Base-by-base conservation (phyloP, 2,113 vertebrate genomes). In the Peromyscus polionotus region DNA sequence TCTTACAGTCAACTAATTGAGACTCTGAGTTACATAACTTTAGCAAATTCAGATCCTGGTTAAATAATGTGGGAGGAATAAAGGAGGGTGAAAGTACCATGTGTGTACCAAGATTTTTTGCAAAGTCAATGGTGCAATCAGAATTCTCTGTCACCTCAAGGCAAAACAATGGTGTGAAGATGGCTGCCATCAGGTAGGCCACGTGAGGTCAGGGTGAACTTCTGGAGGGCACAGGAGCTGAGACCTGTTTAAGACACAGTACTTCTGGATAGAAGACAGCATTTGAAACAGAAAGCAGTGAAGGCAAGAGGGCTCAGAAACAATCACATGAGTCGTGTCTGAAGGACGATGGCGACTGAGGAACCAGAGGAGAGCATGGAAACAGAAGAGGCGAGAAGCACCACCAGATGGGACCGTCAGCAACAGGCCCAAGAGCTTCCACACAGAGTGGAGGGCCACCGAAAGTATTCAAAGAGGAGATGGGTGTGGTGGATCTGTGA, bases 1-100 rank as follows among this genome's bases (percentile, higher is more conserved):
- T 87, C 42, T 57, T 87, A 61, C 19, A 94, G 45, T 67, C 14
- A 85, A 9, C 51, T 95, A 81, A 81, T 81, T 65, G 73, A 92
- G n/a, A 84, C 7, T 2, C 19, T 90, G 7, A 3, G 13, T 89
- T 36, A 61, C 8, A 72, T 63, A 59, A 61, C 39, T 90, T 92
- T 33, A 92, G 33, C 73, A 54, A 90, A 57, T 80, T 81, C 73
- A 95, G 79, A 92, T 59, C 9, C 22, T 90, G n/a, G 48, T 72
- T 94, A 92, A 94, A 87, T 76, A 81, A 76, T 81, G 51, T 92
- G 73, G 31, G 70, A 73, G n/a, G 24, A 39, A 42, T 51, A 70
- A 93, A 96, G 26, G 7, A 73, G 13, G 7, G 4, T 61, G 73
- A 92, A 45, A 12, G 24, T 61, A 3, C 59, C 59, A 76, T 63